Evolutionary conservation across 2,888 invertebrate species (phyloP).

Genomic region (Brachypalpus laphriformis): DNA sequence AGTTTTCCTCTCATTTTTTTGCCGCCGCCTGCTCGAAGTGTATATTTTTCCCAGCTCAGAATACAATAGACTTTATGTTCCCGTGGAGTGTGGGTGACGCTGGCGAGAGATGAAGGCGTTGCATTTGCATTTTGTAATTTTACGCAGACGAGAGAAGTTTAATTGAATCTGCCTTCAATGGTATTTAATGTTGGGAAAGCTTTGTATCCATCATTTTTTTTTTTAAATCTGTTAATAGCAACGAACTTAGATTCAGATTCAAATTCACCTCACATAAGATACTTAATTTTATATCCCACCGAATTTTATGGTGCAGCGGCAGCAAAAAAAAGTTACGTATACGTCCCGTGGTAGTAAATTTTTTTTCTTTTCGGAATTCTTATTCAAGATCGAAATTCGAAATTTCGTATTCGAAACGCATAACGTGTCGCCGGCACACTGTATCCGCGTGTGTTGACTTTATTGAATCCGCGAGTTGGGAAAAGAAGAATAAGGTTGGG

Average conservation of each 20-base stretch:
- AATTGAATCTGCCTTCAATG: slow-evolving; percentile 44
- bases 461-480: slow-evolving; percentile 52
- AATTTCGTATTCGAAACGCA: slow-evolving; percentile 62
- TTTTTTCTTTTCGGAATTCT: slow-evolving; percentile 11
- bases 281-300: slow-evolving; percentile 22
- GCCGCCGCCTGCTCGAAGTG: not conserved
- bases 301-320: slow-evolving; percentile 16
- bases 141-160: slow-evolving; percentile 1
- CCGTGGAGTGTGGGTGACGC: slow-evolving; percentile 1
- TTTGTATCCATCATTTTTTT: not conserved
- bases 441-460: slow-evolving; percentile 62
- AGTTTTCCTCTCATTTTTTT: slow-evolving; percentile 4
- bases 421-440: not conserved
- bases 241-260: slow-evolving; percentile 18
- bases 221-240: slow-evolving; percentile 16
- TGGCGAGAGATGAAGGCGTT: slow-evolving; percentile 3
- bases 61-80: slow-evolving; percentile 34
- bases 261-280: slow-evolving; percentile 27
- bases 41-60: slow-evolving; percentile 1
- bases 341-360: slow-evolving; percentile 13
- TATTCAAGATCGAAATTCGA: slow-evolving; percentile 14
- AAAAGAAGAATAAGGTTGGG: not conserved
- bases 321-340: slow-evolving; percentile 31
- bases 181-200: slow-evolving; percentile 15
- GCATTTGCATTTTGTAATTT: slow-evolving; percentile 31